A percentile compares a stretch with the other conserved stretches of the same genome.
phyloP scores from a whole-genome alignment of 2,888 invertebrate species.

The Ypsolopha scabrella region DNA sequence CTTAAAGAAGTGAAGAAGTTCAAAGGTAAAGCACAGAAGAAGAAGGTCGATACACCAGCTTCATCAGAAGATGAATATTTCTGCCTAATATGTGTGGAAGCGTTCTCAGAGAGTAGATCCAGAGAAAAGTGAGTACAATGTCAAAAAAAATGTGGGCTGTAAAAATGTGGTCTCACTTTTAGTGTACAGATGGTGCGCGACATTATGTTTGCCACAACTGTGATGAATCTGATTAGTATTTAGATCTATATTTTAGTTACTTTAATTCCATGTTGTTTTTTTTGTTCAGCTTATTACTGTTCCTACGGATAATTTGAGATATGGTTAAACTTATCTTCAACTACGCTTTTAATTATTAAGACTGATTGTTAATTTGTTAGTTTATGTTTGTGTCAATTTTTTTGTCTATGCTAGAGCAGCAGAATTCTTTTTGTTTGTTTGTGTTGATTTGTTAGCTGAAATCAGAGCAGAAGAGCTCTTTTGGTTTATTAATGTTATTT shows the following conservation, averaged over 20 bases:
- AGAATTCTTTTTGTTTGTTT: no score
- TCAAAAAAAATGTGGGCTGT: conserved; percentile 11
- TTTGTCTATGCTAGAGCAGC: no score
- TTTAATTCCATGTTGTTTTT: background rate
- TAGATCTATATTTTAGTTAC: background rate
- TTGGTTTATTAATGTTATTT: no score
- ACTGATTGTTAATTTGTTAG: no score
- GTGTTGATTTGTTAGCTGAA: no score
- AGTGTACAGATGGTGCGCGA: conserved; percentile 11
- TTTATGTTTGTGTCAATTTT: no score
- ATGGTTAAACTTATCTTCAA: background rate
- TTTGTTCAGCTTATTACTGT: background rate
- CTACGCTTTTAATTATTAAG: no score
- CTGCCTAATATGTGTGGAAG: conserved; percentile 12
- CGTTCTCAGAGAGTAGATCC: conserved; percentile 12
- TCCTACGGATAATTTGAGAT: background rate
- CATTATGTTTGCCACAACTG: conserved; percentile 16
- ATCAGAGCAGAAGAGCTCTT: no score
- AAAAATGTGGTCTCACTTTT: conserved; percentile 11
- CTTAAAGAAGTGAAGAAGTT: conserved; percentile 2
- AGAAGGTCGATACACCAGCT: conserved; percentile 3
- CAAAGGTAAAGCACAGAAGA: conserved; percentile 4
- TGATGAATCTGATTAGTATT: conserved; percentile 9
- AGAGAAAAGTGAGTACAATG: conserved; percentile 13
- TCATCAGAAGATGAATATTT: conserved; percentile 6